A percentile compares a stretch with the other conserved stretches of the same genome.
These are phyloP conservation scores for Tylochromis polylepis DNA, from an alignment of 2,113 vertebrate genomes.

Conservation along the genomic window DNA sequence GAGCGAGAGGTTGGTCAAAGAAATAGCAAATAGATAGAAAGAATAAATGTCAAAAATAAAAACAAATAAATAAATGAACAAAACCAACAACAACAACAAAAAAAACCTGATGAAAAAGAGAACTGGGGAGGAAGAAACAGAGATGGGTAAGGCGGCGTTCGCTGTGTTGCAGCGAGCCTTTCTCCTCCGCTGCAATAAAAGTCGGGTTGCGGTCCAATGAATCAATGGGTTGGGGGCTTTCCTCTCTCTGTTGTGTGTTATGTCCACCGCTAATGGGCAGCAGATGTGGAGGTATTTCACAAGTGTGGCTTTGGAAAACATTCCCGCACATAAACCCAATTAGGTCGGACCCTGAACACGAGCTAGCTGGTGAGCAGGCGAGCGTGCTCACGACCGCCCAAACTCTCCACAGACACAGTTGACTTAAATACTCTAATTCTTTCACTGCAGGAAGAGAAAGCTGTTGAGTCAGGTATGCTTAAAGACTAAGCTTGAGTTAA, in stretches of 20 bases:
- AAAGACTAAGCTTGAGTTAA: slow-evolving; percentile 35
- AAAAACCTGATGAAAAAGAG: slow-evolving; percentile 2
- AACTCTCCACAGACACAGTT: slow-evolving; percentile 29
- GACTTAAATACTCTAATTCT: slow-evolving; percentile 52
- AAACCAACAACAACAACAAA: not conserved
- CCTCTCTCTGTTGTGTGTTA: slow-evolving; percentile 71
- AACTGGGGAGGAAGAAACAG: not conserved
- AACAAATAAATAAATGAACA: not conserved
- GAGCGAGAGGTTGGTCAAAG: not conserved
- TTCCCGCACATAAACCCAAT: slow-evolving; percentile 77
- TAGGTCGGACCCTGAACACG: slow-evolving; percentile 57
- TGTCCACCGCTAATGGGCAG: slow-evolving; percentile 73
- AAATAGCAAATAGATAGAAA: not conserved
- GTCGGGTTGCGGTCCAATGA: slow-evolving; percentile 62
- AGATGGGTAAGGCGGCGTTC: slow-evolving; percentile 43
- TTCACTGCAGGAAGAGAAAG: slow-evolving; percentile 23
- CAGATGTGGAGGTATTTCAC: slow-evolving; percentile 78
- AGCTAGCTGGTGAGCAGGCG: slow-evolving; percentile 26
- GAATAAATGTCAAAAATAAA: not conserved
- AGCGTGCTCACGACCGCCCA: slow-evolving; percentile 21
- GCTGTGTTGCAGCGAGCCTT: slow-evolving; percentile 11
- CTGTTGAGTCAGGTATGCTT: not conserved
- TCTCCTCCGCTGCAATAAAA: slow-evolving; percentile 67
- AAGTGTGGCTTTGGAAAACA: slow-evolving; percentile 76
- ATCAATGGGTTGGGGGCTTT: slow-evolving; percentile 72